These are phyloP conservation scores for Drosophila parthenogenetica DNA, from an alignment of 2,888 invertebrate species.

Conservation along the genomic window DNA sequence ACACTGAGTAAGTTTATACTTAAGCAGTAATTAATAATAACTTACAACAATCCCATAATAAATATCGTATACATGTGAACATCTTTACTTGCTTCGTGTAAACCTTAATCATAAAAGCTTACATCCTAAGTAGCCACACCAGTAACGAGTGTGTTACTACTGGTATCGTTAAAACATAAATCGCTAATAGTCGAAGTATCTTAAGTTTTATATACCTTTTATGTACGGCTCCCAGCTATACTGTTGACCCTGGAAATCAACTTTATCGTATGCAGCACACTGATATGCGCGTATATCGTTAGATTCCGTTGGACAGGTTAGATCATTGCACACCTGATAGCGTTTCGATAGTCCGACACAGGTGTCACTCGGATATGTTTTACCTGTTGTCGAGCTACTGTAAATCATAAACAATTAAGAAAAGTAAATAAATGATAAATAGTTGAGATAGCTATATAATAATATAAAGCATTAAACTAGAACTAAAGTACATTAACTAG, in stretches of 20 bases:
- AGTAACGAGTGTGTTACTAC: too few relatives aligned
- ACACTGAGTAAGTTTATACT: too few relatives aligned
- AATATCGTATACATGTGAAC: too few relatives aligned
- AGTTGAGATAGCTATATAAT: neutral
- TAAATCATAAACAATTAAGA: slow-evolving; percentile 22
- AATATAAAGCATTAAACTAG: neutral
- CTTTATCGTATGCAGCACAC: slow-evolving; percentile 91
- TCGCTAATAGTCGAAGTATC: neutral
- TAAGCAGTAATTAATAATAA: too few relatives aligned
- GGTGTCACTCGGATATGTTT: slow-evolving; percentile 84
- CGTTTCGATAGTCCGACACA: slow-evolving; percentile 92
- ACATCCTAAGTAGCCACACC: too few relatives aligned
- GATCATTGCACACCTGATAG: slow-evolving; percentile 93
- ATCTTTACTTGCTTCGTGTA: too few relatives aligned
- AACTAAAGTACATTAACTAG: too few relatives aligned
- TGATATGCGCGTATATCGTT: slow-evolving; percentile 91
- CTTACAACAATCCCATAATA: too few relatives aligned
- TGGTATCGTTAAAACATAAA: too few relatives aligned
- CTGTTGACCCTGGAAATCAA: slow-evolving; percentile 90
- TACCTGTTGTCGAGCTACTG: slow-evolving; percentile 76
- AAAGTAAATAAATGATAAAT: neutral
- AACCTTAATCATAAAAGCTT: too few relatives aligned
- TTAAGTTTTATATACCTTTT: slow-evolving; percentile 86
- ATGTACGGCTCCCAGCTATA: slow-evolving; percentile 94
- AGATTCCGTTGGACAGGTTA: slow-evolving; percentile 87